A percentile compares a stretch with the other conserved stretches of the same genome.
These are phyloP conservation scores for Drosophila tropicalis DNA, from an alignment of 1,140 invertebrate genomes.

Conservation along the genomic window DNA sequence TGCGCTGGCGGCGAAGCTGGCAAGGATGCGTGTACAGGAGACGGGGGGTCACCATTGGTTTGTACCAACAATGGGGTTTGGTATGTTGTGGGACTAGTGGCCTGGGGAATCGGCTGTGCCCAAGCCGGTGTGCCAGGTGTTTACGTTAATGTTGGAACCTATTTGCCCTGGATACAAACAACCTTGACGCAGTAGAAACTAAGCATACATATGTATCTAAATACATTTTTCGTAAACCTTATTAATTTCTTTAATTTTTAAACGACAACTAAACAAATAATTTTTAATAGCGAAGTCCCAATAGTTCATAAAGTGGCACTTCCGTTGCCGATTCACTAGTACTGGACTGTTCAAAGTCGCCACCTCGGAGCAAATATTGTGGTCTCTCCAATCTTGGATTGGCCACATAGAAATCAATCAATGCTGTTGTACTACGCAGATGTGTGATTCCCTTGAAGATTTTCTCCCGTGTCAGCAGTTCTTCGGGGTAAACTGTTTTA, in stretches of 20 bases:
- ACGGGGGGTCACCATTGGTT: constrained; percentile 90
- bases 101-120: constrained; percentile 91
- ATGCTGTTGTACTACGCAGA: constrained; percentile 69
- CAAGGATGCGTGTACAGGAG: constrained; percentile 91
- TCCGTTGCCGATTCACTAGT: constrained; percentile 46
- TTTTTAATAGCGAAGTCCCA: constrained; percentile 59
- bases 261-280: not conserved
- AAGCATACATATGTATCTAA: not conserved
- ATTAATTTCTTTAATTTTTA: not conserved
- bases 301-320: constrained; percentile 71
- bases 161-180: constrained; percentile 86
- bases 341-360: constrained; percentile 59
- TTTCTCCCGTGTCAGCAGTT: constrained; percentile 68
- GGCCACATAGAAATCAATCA: constrained; percentile 68
- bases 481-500: constrained; percentile 70
- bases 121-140: constrained; percentile 86
- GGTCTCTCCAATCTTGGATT: constrained; percentile 64
- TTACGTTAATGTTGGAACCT: constrained; percentile 87
- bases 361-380: constrained; percentile 60
- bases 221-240: not conserved
- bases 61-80: constrained; percentile 86
- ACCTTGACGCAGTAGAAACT: constrained; percentile 54
- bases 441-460: constrained; percentile 80
- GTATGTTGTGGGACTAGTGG: constrained; percentile 87
- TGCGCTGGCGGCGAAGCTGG: constrained; percentile 90